Conservation (phyloP, 2,888 invertebrate species). For the Polyploca ridens region DNA sequence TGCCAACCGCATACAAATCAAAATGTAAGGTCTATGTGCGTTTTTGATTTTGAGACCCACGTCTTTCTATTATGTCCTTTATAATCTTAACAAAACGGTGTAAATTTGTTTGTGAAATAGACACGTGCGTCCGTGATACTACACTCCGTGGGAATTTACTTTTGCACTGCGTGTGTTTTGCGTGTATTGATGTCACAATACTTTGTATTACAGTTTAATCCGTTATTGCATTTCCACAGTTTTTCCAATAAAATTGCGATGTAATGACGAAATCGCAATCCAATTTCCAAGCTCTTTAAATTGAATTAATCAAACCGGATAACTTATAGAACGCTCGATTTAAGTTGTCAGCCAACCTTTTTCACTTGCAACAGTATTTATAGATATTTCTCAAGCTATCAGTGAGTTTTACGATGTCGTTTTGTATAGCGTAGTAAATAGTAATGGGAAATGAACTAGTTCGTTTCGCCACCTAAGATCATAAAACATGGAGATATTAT, state of each 20-base stretch:
- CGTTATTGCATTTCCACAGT: background rate
- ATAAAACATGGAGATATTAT: constrained; percentile 4
- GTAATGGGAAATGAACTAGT: constrained; percentile 5
- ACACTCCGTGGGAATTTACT: no score
- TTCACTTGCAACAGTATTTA: constrained; percentile 54
- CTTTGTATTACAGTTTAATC: background rate
- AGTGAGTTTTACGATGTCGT: constrained; percentile 51
- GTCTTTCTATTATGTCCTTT: no score
- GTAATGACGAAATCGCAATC: constrained; percentile 4
- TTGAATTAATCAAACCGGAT: constrained; percentile 27
- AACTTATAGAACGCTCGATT: constrained; percentile 34
- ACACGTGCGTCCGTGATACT: no score
- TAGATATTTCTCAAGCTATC: constrained; percentile 53
- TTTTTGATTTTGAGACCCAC: no score
- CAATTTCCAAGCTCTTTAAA: constrained; percentile 10
- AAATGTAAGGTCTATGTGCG: no score
- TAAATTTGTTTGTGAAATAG: no score
- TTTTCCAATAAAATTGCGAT: constrained; percentile 1
- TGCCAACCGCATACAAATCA: no score
- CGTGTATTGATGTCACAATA: background rate
- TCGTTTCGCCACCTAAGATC: constrained; percentile 1
- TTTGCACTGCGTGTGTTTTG: background rate
- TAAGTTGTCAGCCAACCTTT: constrained; percentile 45
- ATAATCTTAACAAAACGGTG: no score
- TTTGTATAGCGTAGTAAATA: constrained; percentile 33